phyloP scores from a whole-genome alignment of 1,140 invertebrate genomes.

The Tetramorium simillimum region DNA sequence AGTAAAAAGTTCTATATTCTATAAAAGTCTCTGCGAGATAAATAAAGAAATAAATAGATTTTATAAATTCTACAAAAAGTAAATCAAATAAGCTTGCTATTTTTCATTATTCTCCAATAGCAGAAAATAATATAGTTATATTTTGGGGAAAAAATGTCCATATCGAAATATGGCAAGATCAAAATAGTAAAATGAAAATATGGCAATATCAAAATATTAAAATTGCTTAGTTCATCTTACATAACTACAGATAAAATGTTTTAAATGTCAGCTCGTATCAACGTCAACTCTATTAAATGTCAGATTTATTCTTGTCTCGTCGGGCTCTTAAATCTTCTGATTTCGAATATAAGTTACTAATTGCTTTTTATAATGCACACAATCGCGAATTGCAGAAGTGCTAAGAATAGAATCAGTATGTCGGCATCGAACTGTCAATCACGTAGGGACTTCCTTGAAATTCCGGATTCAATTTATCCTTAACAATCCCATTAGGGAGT shows the following conservation, averaged over 20 bases:
- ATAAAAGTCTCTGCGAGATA: background rate
- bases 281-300: background rate
- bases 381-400: background rate
- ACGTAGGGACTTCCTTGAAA: conserved; percentile 27
- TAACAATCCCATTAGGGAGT: conserved; percentile 58
- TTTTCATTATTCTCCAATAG: background rate
- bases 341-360: background rate
- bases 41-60: background rate
- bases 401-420: conserved; percentile 9
- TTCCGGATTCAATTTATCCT: conserved; percentile 51
- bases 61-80: background rate
- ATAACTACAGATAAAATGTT: background rate
- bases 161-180: background rate
- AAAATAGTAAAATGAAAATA: background rate
- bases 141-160: background rate
- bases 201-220: background rate
- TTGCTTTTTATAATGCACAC: background rate
- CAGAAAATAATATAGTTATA: background rate
- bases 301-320: background rate
- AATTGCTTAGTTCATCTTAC: background rate
- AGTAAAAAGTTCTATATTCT: background rate
- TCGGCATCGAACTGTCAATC: conserved; percentile 46
- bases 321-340: background rate
- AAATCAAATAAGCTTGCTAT: background rate
- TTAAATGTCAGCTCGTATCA: background rate